These are phyloP conservation scores for Myotis pilosus DNA, from an alignment of 2,797 vertebrate species.

Conservation along the genomic window DNA sequence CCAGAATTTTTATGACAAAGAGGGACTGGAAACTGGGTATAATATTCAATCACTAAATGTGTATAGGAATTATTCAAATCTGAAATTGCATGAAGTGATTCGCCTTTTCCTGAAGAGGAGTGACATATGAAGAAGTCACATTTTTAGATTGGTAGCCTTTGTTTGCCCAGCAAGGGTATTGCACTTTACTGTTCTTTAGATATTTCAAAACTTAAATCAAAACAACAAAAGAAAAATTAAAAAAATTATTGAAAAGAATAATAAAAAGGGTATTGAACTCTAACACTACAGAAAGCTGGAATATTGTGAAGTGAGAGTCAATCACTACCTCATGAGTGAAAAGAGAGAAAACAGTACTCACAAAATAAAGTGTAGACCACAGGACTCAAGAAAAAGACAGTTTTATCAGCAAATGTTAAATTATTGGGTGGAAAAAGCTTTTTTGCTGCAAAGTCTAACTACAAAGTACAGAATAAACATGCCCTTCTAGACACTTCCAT, in stretches of 20 bases:
- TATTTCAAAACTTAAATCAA: not conserved
- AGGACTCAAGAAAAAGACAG: not conserved
- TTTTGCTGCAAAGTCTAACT: not conserved
- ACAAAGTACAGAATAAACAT: not conserved
- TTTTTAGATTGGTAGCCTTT: not conserved
- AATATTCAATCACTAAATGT: not conserved
- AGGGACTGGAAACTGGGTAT: not conserved
- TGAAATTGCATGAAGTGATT: slow-evolving; percentile 9
- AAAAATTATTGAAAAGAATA: not conserved
- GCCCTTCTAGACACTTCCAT: not conserved
- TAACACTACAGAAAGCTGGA: not conserved
- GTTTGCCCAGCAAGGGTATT: not conserved
- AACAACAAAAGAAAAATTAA: not conserved
- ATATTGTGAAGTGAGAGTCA: not conserved
- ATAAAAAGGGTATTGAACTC: not conserved
- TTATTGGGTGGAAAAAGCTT: not conserved
- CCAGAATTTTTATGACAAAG: slow-evolving; percentile 40
- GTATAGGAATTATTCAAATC: not conserved
- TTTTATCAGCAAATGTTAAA: not conserved
- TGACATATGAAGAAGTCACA: not conserved
- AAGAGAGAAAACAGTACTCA: not conserved
- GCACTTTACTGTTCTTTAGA: not conserved
- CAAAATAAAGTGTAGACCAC: not conserved
- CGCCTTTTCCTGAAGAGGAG: not conserved
- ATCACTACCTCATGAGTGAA: not conserved